Percentiles rank a stretch among this genome's conserved stretches.
These are phyloP conservation scores for Stictocephala bisonia DNA, from an alignment of 2,888 invertebrate species.

Conservation along the genomic window DNA sequence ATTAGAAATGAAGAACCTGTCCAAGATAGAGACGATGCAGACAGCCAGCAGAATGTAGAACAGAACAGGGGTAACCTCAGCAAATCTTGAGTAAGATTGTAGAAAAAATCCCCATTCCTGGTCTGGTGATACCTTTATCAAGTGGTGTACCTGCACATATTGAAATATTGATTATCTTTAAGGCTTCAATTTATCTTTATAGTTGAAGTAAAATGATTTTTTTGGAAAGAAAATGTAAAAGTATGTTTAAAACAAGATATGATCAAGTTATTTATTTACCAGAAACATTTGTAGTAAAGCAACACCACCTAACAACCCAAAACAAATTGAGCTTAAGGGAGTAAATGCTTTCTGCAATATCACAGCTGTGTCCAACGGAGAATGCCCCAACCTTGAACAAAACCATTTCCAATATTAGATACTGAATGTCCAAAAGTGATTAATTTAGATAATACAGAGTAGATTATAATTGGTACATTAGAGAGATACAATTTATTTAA, in stretches of 20 bases:
- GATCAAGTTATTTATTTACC: conserved; percentile 49
- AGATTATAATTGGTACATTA: too few species aligned
- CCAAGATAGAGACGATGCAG: conserved; percentile 45
- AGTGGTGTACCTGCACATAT: conserved; percentile 7
- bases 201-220: too few species aligned
- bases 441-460: too few species aligned
- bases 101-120: conserved; percentile 31
- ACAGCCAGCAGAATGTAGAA: conserved; percentile 46
- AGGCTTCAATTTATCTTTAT: too few species aligned
- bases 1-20: conserved; percentile 33
- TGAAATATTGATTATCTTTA: not conserved
- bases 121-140: not conserved
- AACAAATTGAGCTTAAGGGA: conserved; percentile 50
- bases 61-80: conserved; percentile 40
- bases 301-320: conserved; percentile 53
- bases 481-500: too few species aligned
- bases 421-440: too few species aligned
- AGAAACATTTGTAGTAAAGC: conserved; percentile 51
- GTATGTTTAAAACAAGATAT: too few species aligned
- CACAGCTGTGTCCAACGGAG: conserved; percentile 53
- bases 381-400: too few species aligned
- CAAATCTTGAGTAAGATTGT: conserved; percentile 43
- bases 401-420: too few species aligned
- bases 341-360: conserved; percentile 52
- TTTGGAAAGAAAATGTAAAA: too few species aligned